Base-by-base conservation (phyloP, 2,888 invertebrate species). In the Lymantria dispar region DNA sequence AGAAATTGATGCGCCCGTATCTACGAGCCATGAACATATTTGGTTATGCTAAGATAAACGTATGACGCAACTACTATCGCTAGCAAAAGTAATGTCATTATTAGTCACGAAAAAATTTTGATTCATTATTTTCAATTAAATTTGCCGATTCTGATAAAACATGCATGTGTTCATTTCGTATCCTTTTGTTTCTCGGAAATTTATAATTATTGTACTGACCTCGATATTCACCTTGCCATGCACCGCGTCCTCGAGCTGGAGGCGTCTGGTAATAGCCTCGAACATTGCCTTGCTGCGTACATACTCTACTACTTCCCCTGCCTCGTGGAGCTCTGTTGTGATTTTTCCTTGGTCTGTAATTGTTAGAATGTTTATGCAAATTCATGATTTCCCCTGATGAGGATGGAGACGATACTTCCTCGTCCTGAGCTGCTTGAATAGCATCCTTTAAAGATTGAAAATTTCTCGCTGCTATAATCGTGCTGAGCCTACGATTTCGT, bases 1-100 rank as follows among this genome's bases (percentile, higher is more conserved):
- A 3, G 14, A 62, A 70, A 61, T 30, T 58, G 54, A 30, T 64
- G 55, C 46, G 62, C 61, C 7, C 58, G 38, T 43, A 56, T 62
- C n/a, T 63, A 30, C 9, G 15, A 39, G 5, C 41, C 38, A 40
- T 41, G 33, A 41, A 47, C 47, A 36, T 41, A 15, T n/a, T n/a
- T 36, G 14, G 8, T 10, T 0, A 44, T 44, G 14, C 15, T n/a
- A 31, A n/a, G 31, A 43, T 37, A 37, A 37, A 37, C n/a, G 5
- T 3, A 37, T 11, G 11, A 3, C 7, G 11, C n/a, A 37, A 37
- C 11, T 37, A 37, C 11, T 37, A n/a, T n/a, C n/a, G 11, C 11
- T n/a, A 11, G 37, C n/a, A 9, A 11, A 7, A 9, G 11, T 9
- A 37, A 37, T 37, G 3, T 9, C 3, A 11, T 37, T 37, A 37